phyloP scores from a whole-genome alignment of 2,888 invertebrate genomes.

The Allolobophora icterica region DNA sequence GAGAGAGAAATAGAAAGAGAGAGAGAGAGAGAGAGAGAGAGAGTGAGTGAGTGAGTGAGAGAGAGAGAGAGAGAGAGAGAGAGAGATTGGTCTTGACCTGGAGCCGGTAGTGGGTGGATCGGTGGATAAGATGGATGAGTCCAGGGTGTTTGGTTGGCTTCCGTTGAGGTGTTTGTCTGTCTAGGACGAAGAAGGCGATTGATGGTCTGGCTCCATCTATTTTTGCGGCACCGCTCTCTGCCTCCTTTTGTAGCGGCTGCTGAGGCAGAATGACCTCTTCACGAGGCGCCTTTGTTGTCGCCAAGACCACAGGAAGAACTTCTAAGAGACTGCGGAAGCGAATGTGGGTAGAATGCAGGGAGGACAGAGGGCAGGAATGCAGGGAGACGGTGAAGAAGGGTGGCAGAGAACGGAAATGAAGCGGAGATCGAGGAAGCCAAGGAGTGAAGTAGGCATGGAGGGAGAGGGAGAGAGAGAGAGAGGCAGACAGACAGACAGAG shows the following conservation, averaged over 20 bases:
- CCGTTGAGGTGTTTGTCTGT: neutral
- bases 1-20: too few relatives aligned
- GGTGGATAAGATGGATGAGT: neutral
- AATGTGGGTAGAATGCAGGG: neutral
- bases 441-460: neutral
- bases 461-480: neutral
- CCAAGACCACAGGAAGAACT: neutral
- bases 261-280: neutral
- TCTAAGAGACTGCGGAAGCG: slow-evolving; percentile 32
- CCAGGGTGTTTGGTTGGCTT: neutral
- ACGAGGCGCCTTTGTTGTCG: neutral
- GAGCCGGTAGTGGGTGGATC: neutral
- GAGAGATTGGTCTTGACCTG: slow-evolving; percentile 2
- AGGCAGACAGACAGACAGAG: too few relatives aligned
- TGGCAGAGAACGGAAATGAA: slow-evolving; percentile 31
- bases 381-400: slow-evolving; percentile 33
- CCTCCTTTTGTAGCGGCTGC: neutral
- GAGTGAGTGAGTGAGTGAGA: slow-evolving; percentile 12
- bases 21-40: too few relatives aligned
- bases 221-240: neutral
- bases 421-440: neutral
- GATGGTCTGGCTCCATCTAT: neutral
- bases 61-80: slow-evolving; percentile 37
- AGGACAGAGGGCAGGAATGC: neutral
- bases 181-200: neutral